These are phyloP conservation scores for Hyperoplus lanceolatus DNA, from an alignment of 2,797 vertebrate species.

Conservation along the genomic window DNA sequence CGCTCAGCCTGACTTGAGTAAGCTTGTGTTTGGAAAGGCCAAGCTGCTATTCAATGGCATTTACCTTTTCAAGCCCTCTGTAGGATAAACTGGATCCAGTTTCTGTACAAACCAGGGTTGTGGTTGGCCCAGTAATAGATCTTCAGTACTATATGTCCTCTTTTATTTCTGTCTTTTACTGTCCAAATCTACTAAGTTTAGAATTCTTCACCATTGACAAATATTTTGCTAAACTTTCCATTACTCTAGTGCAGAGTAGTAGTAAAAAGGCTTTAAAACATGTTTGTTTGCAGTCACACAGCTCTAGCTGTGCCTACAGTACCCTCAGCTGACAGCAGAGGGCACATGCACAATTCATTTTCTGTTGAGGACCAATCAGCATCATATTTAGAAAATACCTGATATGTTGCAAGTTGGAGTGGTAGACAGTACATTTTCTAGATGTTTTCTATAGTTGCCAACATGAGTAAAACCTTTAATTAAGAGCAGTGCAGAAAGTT, in stretches of 20 bases:
- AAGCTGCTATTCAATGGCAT: neutral
- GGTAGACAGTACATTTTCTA: constrained; percentile 13
- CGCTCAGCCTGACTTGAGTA: neutral
- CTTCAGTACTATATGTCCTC: neutral
- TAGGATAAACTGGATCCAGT: neutral
- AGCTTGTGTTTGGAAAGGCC: neutral
- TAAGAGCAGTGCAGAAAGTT: neutral
- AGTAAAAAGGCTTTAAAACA: neutral
- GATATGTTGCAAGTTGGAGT: constrained; percentile 18
- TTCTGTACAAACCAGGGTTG: neutral
- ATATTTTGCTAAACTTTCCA: neutral
- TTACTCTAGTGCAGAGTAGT: neutral
- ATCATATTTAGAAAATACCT: constrained; percentile 43
- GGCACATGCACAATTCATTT: constrained; percentile 68
- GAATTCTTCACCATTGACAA: neutral
- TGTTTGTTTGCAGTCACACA: constrained; percentile 4
- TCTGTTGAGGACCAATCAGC: constrained; percentile 66
- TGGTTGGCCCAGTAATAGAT: constrained; percentile 1
- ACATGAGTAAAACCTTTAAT: neutral
- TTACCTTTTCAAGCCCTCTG: neutral
- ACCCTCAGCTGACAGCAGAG: constrained; percentile 64
- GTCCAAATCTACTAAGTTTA: neutral
- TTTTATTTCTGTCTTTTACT: neutral
- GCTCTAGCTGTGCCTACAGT: constrained; percentile 38
- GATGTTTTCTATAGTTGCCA: neutral